These are phyloP conservation scores for Mayetiola destructor DNA, from an alignment of 2,888 invertebrate genomes.

Conservation along the genomic window DNA sequence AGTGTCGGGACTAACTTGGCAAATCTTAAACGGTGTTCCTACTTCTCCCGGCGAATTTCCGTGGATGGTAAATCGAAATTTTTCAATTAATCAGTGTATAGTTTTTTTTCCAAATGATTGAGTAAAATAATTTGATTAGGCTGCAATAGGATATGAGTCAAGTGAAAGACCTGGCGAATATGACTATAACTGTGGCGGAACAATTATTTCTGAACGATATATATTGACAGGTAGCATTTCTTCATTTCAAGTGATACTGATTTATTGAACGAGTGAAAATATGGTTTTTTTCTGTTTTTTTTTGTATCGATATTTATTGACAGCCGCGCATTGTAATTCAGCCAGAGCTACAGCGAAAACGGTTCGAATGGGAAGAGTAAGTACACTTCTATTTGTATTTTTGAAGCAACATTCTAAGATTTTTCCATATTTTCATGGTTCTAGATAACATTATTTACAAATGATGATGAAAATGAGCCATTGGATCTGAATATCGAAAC, in stretches of 20 bases:
- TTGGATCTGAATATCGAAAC: background rate
- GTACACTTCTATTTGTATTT: background rate
- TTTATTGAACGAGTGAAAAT: background rate
- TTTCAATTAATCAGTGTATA: background rate
- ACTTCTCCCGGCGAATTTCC: slow-evolving; percentile 6
- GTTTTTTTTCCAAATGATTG: background rate
- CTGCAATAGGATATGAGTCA: slow-evolving; percentile 6
- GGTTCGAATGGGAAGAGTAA: slow-evolving; percentile 13
- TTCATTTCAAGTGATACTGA: too few relatives aligned
- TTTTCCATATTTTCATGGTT: background rate
- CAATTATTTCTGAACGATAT: background rate
- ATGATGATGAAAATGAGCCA: slow-evolving; percentile 12
- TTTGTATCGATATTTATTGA: background rate
- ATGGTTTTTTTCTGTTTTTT: too few relatives aligned
- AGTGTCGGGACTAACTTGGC: background rate
- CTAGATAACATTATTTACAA: slow-evolving; percentile 7
- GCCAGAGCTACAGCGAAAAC: background rate
- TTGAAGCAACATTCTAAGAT: background rate
- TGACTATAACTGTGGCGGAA: slow-evolving; percentile 7
- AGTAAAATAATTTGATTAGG: background rate
- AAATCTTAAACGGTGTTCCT: slow-evolving; percentile 5
- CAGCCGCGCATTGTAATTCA: slow-evolving; percentile 14
- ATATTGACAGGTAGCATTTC: background rate
- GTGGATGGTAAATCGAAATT: slow-evolving; percentile 15
- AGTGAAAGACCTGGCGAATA: background rate